Evolutionary conservation across 2,797 vertebrate species (phyloP).

Genomic region (Artibeus jamaicensis): DNA sequence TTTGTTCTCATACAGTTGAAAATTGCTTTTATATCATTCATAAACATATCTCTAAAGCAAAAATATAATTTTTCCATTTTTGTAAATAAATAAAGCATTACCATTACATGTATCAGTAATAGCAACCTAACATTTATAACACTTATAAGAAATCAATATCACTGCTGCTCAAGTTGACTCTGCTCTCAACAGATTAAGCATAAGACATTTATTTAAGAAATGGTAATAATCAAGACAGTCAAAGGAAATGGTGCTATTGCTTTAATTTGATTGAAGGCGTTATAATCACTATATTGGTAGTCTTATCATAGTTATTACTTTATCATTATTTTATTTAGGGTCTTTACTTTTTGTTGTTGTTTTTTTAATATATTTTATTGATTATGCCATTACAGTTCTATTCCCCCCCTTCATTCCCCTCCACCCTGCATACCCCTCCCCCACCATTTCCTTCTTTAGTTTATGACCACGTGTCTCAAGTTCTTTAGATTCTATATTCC

Average conservation of each 20-base stretch:
- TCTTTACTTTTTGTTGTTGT: background rate
- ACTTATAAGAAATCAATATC: background rate
- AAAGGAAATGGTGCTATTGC: background rate
- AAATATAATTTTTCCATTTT: background rate
- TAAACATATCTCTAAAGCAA: background rate
- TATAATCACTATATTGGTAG: no score
- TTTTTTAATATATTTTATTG: no score
- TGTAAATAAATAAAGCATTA: background rate
- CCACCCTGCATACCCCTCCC: no score
- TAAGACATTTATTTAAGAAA: background rate
- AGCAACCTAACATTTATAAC: background rate
- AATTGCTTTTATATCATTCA: background rate
- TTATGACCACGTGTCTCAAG: no score
- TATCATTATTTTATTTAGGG: background rate
- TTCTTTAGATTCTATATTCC: no score
- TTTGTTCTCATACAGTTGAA: background rate
- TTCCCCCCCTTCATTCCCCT: no score
- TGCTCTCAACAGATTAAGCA: background rate
- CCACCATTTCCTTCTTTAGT: no score
- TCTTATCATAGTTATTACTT: background rate
- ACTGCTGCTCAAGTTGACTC: background rate
- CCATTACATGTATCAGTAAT: background rate
- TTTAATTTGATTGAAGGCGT: background rate
- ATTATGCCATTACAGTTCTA: no score
- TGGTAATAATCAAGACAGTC: background rate